phyloP scores from a whole-genome alignment of 2,113 vertebrate species.

The Perognathus longimembris region DNA sequence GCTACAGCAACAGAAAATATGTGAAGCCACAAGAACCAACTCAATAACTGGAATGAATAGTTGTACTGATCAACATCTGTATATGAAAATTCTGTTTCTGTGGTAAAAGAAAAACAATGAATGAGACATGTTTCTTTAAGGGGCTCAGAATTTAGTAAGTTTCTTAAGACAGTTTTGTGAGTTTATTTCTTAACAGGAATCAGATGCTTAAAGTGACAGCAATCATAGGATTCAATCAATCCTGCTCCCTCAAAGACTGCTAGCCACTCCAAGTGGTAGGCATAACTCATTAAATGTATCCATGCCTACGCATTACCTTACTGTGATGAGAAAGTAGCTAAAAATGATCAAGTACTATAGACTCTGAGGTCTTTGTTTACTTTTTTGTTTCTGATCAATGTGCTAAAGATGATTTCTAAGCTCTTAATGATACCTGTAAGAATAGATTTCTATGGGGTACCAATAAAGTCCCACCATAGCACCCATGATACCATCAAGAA shows the following conservation, averaged over 20 bases:
- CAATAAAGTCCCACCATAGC: not conserved
- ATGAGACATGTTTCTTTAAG: not conserved
- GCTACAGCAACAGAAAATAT: not conserved
- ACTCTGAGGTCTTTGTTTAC: not conserved
- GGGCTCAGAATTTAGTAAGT: constrained; percentile 18
- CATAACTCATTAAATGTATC: constrained; percentile 1
- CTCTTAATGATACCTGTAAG: not conserved
- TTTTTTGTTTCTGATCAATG: constrained; percentile 2
- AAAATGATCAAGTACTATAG: not conserved
- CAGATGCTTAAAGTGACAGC: not conserved
- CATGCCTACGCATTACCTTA: constrained; percentile 22
- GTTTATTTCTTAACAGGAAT: constrained; percentile 2
- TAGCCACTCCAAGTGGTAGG: not conserved
- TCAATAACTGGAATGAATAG: not conserved
- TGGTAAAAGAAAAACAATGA: not conserved
- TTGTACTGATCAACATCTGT: not conserved
- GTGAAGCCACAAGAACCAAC: not conserved
- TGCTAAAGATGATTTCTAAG: not conserved
- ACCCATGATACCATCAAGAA: not conserved
- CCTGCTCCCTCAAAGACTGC: not conserved
- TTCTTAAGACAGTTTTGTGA: not conserved
- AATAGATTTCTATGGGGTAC: not conserved
- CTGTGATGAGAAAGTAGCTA: not conserved
- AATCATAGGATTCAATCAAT: not conserved
- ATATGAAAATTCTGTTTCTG: not conserved